These are phyloP conservation scores for Rhabdophis nuchalis DNA, from an alignment of 2,797 vertebrate species.

Conservation along the genomic window DNA sequence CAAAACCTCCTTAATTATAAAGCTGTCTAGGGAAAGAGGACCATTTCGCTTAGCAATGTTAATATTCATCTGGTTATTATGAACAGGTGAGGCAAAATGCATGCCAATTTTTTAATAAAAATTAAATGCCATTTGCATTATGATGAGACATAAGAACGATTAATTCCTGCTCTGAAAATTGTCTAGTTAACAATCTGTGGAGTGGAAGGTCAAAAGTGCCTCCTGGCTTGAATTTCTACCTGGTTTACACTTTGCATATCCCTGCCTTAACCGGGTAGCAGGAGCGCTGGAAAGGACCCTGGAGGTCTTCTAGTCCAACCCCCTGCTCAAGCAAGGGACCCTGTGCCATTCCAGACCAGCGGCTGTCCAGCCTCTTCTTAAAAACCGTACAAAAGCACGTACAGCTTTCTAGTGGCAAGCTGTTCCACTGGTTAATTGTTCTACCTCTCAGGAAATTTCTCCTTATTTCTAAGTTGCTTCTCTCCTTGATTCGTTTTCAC, in stretches of 20 bases:
- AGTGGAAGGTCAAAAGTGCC: not conserved
- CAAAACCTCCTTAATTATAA: not conserved
- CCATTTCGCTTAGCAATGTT: not conserved
- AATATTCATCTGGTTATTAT: not conserved
- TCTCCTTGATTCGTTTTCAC: not conserved
- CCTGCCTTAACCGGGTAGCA: not conserved
- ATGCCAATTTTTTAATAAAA: no score
- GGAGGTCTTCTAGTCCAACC: not conserved
- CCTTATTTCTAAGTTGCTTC: not conserved
- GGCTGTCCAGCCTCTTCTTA: not conserved
- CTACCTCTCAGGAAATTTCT: not conserved
- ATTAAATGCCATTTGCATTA: not conserved
- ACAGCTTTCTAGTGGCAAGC: not conserved
- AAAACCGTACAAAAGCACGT: not conserved
- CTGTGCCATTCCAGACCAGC: not conserved
- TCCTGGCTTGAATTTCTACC: not conserved
- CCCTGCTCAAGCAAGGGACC: no score
- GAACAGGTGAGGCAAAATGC: not conserved
- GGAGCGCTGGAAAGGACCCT: not conserved
- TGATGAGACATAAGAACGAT: not conserved
- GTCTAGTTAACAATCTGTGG: not conserved
- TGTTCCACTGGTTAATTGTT: not conserved
- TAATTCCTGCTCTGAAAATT: not conserved
- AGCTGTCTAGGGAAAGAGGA: not conserved
- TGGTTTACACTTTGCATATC: not conserved